Evolutionary conservation across 2,113 vertebrate genomes (phyloP).

Genomic region (Irena cyanogastra): DNA sequence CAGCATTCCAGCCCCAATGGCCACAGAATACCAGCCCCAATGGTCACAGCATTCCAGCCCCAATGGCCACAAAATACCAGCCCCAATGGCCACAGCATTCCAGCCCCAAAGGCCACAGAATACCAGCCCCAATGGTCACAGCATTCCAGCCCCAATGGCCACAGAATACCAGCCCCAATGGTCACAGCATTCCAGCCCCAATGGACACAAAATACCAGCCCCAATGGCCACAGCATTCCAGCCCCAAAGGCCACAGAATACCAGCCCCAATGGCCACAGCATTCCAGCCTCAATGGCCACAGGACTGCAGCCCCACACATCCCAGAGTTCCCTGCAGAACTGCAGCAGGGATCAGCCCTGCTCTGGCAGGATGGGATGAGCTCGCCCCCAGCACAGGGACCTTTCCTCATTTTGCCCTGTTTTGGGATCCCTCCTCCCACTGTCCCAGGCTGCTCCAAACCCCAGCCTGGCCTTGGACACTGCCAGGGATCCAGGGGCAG

Average conservation of each 20-base stretch:
- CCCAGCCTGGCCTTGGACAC: background rate
- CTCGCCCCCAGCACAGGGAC: background rate
- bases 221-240: accelerated
- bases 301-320: background rate
- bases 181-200: accelerated
- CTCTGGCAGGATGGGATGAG: background rate
- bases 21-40: background rate
- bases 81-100: background rate
- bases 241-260: too few relatives aligned
- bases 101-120: background rate
- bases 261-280: accelerated
- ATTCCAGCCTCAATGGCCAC: accelerated
- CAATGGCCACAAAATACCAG: background rate
- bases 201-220: accelerated
- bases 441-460: background rate
- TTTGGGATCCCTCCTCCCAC: too few relatives aligned
- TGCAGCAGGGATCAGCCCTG: background rate
- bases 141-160: background rate
- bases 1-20: background rate
- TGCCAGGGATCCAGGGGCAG: background rate
- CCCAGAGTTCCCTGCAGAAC: background rate
- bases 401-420: background rate
- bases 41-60: background rate
- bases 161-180: accelerated
- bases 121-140: background rate